Evolutionary conservation across 2,797 vertebrate species (phyloP), one percentile per base, ranked within the genome.

Genomic region (Chaetophractus vellerosus): DNA sequence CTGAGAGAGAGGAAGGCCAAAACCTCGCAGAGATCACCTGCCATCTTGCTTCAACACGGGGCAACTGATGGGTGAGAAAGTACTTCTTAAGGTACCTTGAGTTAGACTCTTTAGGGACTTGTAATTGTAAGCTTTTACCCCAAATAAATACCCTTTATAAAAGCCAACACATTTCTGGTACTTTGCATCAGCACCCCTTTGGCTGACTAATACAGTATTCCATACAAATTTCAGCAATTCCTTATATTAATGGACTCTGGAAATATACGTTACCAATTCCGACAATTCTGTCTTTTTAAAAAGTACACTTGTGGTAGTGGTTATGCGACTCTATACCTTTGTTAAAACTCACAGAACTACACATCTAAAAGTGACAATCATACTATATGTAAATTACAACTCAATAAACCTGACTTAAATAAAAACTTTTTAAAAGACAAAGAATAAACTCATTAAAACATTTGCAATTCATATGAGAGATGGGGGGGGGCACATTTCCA

Each of bases 201-300:
- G 45, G 45, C 45, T 45, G 45, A 45, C 45, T 45, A 45, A 45
- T 45, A 63, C 28, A 63, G 16, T 75, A 74, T 69, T 79, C 52
- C 16, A 86, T 90, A 93, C 38, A 85, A 90, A 95, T 88, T 90
- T 91, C 23, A 68, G 68, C 48, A 59, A 95, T 50, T 83, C 33
- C 8, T 75, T 66, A 87, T 28, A 87, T 28, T 61, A 79, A 90
- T 2, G 93, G n/a, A 80, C 19, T 86, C 38, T 76, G 23, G 41
- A 6, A 91, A 71, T 33, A 88, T 63, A 90, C 79, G 81, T 76
- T 61, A 92, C 21, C 16, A 90, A 63, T 75, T 72, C 26, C 75
- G 33, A 85, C 18, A 95, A 91, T 45, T 84, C 21, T 38, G 89
- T 91, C 50, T 63, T 93, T 91, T 66, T 36, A 33, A 86, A 94